Evolutionary conservation across 1,140 invertebrate genomes (phyloP), one percentile per base, ranked within the genome.

Genomic region (Linepithema humile): DNA sequence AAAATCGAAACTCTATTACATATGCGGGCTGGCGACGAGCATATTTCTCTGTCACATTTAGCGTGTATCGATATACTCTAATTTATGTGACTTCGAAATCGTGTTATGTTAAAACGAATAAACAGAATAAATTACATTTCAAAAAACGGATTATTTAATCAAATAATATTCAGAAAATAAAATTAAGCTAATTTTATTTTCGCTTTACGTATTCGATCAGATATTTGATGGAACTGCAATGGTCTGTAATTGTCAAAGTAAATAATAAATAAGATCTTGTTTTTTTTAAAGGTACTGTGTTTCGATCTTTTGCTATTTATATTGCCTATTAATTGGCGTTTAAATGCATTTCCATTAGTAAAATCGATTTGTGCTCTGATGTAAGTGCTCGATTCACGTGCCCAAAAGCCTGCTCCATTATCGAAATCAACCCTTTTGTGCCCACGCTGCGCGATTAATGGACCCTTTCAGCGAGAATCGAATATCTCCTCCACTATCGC

Each of bases 371-470:
- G 67, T 85, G 43, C 62, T 20, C 32, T 20, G 60, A 83, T 40
- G 77, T 72, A 55, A 60, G 77, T 65, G n/a, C n/a, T n/a, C n/a
- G n/a, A 38, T 64, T 50, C 23, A 38, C 48, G 64, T 69, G 60
- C 53, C 60, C 67, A 67, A 80, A 62, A 67, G 62, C 67, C 48
- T 40, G 62, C 38, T 86, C 77, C 85, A 87, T 87, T 87, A 87
- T 82, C 78, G 77, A 60, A 87, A 86, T 87, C 85, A 86, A 86
- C 84, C 73, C 77, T 86, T 83, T 73, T 77, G 45, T 55, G 35
- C 26, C 69, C 60, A 40, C 20, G 60, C 15, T 82, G 40, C 45
- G 57, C 85, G 60, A 75, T 87, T 86, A 87, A 87, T 70, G 73
- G 69, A 86, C 15, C 67, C 85, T 83, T 82, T 65, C 43, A 77